These are phyloP conservation scores for Danio albolineatus DNA, from an alignment of 2,797 vertebrate species.

Conservation along the genomic window DNA sequence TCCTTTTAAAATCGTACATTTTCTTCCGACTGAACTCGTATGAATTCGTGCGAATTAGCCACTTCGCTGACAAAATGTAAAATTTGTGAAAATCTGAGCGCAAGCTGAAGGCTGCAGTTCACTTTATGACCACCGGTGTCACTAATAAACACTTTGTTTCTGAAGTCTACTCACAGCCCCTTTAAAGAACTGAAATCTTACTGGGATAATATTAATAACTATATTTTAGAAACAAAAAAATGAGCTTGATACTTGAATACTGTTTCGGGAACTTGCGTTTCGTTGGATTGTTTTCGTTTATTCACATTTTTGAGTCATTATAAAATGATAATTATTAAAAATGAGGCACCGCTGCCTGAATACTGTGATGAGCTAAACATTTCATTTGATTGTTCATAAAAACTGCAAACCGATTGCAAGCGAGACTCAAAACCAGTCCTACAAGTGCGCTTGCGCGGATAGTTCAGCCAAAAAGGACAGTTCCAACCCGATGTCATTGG, in stretches of 20 bases:
- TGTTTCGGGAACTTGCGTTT: constrained; percentile 34
- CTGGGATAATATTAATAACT: not conserved
- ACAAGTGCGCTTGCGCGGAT: constrained; percentile 19
- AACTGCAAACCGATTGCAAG: constrained; percentile 60
- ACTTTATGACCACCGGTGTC: not conserved
- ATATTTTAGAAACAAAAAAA: not conserved
- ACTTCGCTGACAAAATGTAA: no score
- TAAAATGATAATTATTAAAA: constrained; percentile 23
- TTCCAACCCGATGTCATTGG: not conserved
- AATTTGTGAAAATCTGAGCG: no score
- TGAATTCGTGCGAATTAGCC: no score
- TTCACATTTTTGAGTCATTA: constrained; percentile 42
- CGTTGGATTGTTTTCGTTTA: constrained; percentile 28
- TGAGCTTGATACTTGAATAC: constrained; percentile 45
- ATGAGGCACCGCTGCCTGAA: constrained; percentile 33
- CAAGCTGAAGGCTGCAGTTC: no score
- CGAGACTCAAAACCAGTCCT: not conserved
- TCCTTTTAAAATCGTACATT: no score
- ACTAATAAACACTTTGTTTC: not conserved
- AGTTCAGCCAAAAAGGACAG: not conserved
- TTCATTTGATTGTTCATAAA: constrained; percentile 65
- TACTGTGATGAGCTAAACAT: constrained; percentile 37
- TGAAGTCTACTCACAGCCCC: no score
- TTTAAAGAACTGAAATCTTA: not conserved
- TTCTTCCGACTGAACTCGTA: no score